Evolutionary conservation across 2,113 vertebrate species (phyloP).

Genomic region (Zosterops hypoxanthus): DNA sequence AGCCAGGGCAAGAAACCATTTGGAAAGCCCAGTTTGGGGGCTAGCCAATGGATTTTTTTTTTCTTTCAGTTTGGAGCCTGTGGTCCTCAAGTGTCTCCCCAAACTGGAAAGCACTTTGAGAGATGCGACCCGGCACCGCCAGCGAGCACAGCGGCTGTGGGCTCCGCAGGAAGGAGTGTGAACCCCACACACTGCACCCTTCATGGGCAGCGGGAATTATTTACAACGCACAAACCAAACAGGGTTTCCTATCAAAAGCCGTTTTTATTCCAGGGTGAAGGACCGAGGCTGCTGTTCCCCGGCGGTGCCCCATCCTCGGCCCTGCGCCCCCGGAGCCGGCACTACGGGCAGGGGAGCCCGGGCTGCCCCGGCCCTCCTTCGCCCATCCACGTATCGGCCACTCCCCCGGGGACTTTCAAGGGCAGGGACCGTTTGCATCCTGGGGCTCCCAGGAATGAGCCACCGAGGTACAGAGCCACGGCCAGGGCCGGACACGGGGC

Average conservation of each 20-base stretch:
- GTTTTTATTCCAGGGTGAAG: background rate
- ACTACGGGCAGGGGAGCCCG: background rate
- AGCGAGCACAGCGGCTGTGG: background rate
- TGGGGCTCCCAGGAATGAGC: background rate
- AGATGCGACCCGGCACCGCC: fast-evolving
- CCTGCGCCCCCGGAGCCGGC: background rate
- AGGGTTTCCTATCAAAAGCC: background rate
- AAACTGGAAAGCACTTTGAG: background rate
- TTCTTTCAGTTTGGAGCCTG: background rate
- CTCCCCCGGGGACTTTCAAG: background rate
- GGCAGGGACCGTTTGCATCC: background rate
- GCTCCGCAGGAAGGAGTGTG: background rate
- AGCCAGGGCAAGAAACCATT: background rate
- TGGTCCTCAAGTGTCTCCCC: background rate
- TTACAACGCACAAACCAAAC: background rate
- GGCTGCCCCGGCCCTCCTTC: background rate
- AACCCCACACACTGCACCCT: background rate
- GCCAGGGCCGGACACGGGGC: background rate
- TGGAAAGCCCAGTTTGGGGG: background rate
- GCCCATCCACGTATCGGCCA: no score
- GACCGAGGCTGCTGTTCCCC: background rate
- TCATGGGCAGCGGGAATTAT: background rate
- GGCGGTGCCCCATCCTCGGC: background rate
- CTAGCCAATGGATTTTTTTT: background rate
- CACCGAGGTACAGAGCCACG: background rate